These are phyloP conservation scores for Diorhabda elongata DNA, from an alignment of 1,140 invertebrate genomes.

Conservation along the genomic window DNA sequence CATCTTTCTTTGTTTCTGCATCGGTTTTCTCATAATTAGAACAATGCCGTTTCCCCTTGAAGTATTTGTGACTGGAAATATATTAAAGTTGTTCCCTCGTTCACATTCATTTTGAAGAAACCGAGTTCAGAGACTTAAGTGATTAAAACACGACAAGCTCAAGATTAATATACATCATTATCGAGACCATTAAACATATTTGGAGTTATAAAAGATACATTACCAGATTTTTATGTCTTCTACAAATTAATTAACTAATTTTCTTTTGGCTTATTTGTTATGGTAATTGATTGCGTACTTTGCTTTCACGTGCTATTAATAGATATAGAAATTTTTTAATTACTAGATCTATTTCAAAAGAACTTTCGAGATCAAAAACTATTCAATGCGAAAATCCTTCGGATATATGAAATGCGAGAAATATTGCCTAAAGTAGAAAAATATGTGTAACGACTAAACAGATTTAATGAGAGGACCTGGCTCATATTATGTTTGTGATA, in stretches of 20 bases:
- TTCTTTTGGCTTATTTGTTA: constrained; percentile 1
- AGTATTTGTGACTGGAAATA: constrained; percentile 2
- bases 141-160: neutral
- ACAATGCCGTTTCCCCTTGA: constrained; percentile 1
- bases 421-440: no score
- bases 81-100: neutral
- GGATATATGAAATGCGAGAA: no score
- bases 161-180: constrained; percentile 3
- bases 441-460: no score
- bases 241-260: constrained; percentile 3
- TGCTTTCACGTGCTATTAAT: neutral
- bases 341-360: neutral
- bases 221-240: constrained; percentile 2
- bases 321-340: neutral
- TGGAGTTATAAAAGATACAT: constrained; percentile 2
- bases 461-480: no score
- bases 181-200: constrained; percentile 2
- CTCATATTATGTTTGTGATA: no score
- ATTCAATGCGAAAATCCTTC: no score
- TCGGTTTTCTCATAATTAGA: constrained; percentile 2
- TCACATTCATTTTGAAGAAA: constrained; percentile 2
- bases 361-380: no score
- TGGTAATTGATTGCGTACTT: neutral
- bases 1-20: neutral
- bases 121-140: neutral